Evolutionary conservation across 2,113 vertebrate species (phyloP).

Genomic region (Azemiops feae): DNA sequence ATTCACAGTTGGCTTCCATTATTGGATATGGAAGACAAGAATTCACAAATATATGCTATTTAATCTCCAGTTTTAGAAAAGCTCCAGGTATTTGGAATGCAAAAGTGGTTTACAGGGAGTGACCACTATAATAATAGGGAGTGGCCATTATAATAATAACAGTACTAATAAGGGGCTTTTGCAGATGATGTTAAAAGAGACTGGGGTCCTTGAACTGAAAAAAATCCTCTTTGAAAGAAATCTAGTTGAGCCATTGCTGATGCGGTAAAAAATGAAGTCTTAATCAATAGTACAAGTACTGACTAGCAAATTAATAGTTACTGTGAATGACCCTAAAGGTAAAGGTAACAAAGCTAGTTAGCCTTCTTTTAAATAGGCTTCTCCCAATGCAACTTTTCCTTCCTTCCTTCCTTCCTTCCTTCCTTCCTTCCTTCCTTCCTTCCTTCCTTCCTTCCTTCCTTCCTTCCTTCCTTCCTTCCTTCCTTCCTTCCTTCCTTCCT

Average conservation of each 20-base stretch:
- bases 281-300: background rate
- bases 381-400: background rate
- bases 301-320: background rate
- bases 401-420: rapidly evolving
- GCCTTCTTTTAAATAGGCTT: background rate
- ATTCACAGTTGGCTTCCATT: background rate
- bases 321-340: background rate
- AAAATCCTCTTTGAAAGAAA: background rate
- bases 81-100: background rate
- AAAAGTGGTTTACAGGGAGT: background rate
- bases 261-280: background rate
- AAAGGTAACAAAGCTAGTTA: background rate
- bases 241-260: background rate
- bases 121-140: background rate
- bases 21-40: background rate
- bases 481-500: rapidly evolving
- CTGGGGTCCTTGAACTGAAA: background rate
- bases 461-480: background rate
- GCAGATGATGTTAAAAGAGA: background rate
- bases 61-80: background rate
- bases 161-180: background rate
- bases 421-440: background rate
- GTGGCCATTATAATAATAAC: background rate
- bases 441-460: too few relatives aligned
- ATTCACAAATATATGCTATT: background rate